Evolutionary conservation across 2,113 vertebrate genomes (phyloP), one percentile per base, ranked within the genome.

Genomic region (Macroglossus sobrinus): DNA sequence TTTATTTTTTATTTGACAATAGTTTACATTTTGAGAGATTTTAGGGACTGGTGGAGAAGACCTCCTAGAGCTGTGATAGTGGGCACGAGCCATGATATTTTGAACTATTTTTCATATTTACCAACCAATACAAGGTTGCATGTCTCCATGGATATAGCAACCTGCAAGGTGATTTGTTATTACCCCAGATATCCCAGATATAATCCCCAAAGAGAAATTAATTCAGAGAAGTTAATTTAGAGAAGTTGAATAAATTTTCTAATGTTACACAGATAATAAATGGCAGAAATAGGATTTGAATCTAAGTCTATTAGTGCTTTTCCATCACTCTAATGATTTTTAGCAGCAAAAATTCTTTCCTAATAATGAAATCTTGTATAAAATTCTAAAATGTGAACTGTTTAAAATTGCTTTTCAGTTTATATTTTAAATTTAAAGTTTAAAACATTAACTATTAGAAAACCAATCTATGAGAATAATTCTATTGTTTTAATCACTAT

Each of bases 11-110:
- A 19, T 88, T 82, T 95, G 30, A n/a, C 26, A 94, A 59, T 87
- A 59, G 87, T 92, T 96, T 88, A 80, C 7, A 43, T 88, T 69
- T 93, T 95, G 89, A 80, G 21, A 64, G 61, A 61, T n/a, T n/a
- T 38, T 1, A 13, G 50, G 28, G 22, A 8, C 18, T 38, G 9
- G 40, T 3, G 40, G 57, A 68, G 16, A 10, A 89, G 28, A 21
- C 21, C 55, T 4, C 38, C 28, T 45, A 59, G 33, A 66, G 63
- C 40, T 92, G 6, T 74, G 61, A 26, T 21, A 66, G 15, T 11
- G 43, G 61, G 21, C 4, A 45, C 26, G 30, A 90, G n/a, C 15
- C 18, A 43, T 61, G 19, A 43, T 78, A 64, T 64, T 96, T 85
- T 78, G 19, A 80, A 72, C 22, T 53, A 4, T 66, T 86, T 80